These are phyloP conservation scores for Stictonetta naevosa DNA, from an alignment of 2,113 vertebrate species.

Conservation along the genomic window DNA sequence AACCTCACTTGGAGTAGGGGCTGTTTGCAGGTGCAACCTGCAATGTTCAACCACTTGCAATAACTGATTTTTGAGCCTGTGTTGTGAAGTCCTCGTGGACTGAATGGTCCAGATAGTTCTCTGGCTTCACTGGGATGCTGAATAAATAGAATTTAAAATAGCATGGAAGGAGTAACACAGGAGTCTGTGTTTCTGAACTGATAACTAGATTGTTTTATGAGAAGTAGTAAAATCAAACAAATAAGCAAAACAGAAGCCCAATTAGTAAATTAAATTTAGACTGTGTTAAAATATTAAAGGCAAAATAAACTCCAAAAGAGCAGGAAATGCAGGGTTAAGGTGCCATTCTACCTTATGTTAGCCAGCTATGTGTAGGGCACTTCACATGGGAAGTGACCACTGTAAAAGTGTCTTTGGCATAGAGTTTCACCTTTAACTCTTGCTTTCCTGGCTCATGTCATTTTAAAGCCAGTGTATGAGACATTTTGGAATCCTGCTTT, in stretches of 20 bases:
- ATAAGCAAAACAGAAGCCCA: not conserved
- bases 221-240: conserved; percentile 21
- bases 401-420: not conserved
- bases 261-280: conserved; percentile 10
- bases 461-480: not conserved
- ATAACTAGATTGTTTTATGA: not conserved
- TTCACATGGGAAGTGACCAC: not conserved
- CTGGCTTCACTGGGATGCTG: not conserved
- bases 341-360: not conserved
- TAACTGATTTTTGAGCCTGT: not conserved
- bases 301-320: not conserved
- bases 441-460: not conserved
- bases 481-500: not conserved
- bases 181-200: not conserved
- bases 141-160: not conserved
- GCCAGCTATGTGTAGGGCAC: not conserved
- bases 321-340: not conserved
- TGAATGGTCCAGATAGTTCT: not conserved
- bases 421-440: conserved; percentile 10
- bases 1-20: not conserved
- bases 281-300: conserved; percentile 1
- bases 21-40: not conserved
- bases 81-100: not conserved
- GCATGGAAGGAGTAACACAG: not conserved
- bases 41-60: not conserved